Evolutionary conservation across 2,797 vertebrate species (phyloP), one percentile per base, ranked within the genome.

Genomic region (Halcyon chelicuti): DNA sequence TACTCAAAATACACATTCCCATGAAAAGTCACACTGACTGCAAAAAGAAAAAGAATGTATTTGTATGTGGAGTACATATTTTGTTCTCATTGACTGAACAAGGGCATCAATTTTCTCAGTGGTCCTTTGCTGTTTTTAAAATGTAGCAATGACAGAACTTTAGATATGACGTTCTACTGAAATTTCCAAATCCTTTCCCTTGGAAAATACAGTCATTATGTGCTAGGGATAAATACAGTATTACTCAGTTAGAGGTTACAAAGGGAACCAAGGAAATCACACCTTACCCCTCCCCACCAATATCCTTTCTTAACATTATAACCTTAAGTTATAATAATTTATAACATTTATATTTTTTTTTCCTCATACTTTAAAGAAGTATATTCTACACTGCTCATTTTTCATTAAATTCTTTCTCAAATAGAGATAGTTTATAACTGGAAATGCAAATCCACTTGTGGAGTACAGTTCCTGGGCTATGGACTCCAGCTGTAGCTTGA

Each of bases 1-100:
- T 81, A 81, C 51, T 77, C 58, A 90, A 75, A 96, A 93, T 93
- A 26, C 73, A 78, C 31, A 29, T 88, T 94, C 92, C 86, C 73
- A 60, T 81, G 83, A 86, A 93, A 90, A 93, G 86, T 58, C 85
- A 88, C n/a, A 83, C 25, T 91, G 73, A 28, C 55, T 93, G 55
- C 47, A 90, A 70, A 93, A 77, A 70, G 51, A 90, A 77, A 62
- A 46, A 94, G 52, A 93, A 94, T 46, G 28, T 37, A 37, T 94
- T 90, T 88, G 90, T 81, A 62, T 86, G 65, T 42, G 79, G 60
- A 88, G 52, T 82, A 76, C 16, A 10, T 67, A 79, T 84, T 92
- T 93, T 31, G 79, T 90, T 93, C 74, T 44, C 52, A 60, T 52
- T 93, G 66, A 66, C 86, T 70, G 75, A 80, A 94, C 94, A 40